A percentile compares a stretch with the other conserved stretches of the same genome.
These are phyloP conservation scores for Aplochiton taeniatus DNA, from an alignment of 2,797 vertebrate genomes.

Conservation along the genomic window DNA sequence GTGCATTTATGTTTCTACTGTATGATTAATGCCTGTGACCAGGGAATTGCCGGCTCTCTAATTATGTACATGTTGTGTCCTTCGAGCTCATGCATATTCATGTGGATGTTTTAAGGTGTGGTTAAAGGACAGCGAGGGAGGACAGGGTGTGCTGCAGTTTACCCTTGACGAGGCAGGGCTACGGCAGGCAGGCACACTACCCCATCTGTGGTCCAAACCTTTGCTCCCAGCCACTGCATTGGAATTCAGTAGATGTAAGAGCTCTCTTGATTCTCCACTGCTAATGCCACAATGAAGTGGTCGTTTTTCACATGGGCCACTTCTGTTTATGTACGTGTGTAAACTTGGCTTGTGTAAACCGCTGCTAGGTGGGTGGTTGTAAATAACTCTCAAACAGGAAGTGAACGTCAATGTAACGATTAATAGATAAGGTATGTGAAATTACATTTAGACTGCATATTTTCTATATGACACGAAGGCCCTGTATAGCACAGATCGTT, in stretches of 20 bases:
- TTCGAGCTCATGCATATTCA: slow-evolving; percentile 79
- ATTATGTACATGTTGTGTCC: slow-evolving; percentile 74
- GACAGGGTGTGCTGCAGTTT: slow-evolving; percentile 56
- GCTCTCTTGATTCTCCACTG: no score
- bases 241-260: slow-evolving; percentile 65
- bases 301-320: no score
- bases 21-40: slow-evolving; percentile 51
- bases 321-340: slow-evolving; percentile 13
- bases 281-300: no score
- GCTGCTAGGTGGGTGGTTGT: slow-evolving; percentile 49
- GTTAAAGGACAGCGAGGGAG: slow-evolving; percentile 29
- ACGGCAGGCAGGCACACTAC: slow-evolving; percentile 54
- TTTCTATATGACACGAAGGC: slow-evolving; percentile 71
- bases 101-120: slow-evolving; percentile 70
- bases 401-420: slow-evolving; percentile 57
- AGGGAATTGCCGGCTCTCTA: slow-evolving; percentile 75
- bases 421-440: slow-evolving; percentile 57
- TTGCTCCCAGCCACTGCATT: slow-evolving; percentile 72
- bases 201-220: slow-evolving; percentile 78
- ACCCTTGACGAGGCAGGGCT: slow-evolving; percentile 76
- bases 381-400: slow-evolving; percentile 34
- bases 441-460: slow-evolving; percentile 58
- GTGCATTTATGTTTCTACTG: slow-evolving; percentile 44
- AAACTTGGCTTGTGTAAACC: slow-evolving; percentile 39
- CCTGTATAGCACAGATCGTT: slow-evolving; percentile 61